Conservation (phyloP, 1,140 invertebrate genomes). For the Eciton burchellii region DNA sequence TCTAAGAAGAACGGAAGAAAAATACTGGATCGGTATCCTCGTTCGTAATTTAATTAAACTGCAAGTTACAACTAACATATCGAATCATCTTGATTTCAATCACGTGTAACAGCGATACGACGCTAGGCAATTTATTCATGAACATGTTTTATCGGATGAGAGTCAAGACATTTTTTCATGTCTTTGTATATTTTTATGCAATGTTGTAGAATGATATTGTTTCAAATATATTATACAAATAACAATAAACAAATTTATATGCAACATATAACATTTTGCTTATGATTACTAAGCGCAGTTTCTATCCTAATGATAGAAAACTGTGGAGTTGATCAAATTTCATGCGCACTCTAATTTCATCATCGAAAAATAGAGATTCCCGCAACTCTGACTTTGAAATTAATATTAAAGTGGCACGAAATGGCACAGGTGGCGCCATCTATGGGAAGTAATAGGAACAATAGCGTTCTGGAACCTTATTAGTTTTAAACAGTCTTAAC, state of each 20-base stretch:
- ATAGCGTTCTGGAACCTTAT: too few relatives aligned
- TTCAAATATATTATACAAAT: constrained; percentile 86
- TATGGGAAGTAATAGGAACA: too few relatives aligned
- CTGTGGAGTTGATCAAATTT: too few relatives aligned
- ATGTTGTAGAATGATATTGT: constrained; percentile 86
- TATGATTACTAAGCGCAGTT: constrained; percentile 6
- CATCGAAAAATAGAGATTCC: too few relatives aligned
- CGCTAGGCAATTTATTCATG: constrained; percentile 83
- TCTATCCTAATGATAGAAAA: too few relatives aligned
- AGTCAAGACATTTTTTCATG: constrained; percentile 86
- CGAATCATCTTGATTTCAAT: constrained; percentile 66
- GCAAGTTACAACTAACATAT: constrained; percentile 62
- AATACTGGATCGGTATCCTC: constrained; percentile 5
- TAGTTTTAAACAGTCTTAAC: too few relatives aligned
- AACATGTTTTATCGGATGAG: constrained; percentile 85
- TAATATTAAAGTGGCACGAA: too few relatives aligned
- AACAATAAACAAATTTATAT: constrained; percentile 86
- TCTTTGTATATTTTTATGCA: constrained; percentile 87
- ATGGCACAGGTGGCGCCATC: too few relatives aligned
- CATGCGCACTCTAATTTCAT: too few relatives aligned
- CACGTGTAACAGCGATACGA: constrained; percentile 74
- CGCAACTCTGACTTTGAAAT: too few relatives aligned
- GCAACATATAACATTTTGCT: constrained; percentile 70
- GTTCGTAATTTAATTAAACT: constrained; percentile 15
- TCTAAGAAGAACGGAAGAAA: neutral